These are phyloP conservation scores for Isotomurus palustris DNA, from an alignment of 2,888 invertebrate genomes.

Conservation along the genomic window DNA sequence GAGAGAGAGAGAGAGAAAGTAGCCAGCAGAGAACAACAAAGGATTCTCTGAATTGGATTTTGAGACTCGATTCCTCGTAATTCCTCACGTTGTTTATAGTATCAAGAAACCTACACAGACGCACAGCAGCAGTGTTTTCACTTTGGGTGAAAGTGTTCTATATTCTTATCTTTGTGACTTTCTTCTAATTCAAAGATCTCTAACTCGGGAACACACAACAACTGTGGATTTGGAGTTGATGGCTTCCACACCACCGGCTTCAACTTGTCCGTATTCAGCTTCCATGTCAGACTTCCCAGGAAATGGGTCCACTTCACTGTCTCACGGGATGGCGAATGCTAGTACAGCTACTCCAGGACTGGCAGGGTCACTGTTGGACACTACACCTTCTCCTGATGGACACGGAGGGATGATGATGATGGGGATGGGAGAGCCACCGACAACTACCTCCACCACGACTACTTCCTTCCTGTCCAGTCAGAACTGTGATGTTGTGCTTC, in stretches of 20 bases:
- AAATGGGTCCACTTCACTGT: background rate
- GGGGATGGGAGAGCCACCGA: constrained; percentile 12
- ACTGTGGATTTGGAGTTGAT: constrained; percentile 37
- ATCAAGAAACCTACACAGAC: too few species aligned
- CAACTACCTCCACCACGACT: background rate
- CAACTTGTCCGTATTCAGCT: constrained; percentile 5
- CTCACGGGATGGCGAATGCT: too few species aligned
- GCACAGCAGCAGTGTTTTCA: too few species aligned
- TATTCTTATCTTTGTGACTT: too few species aligned
- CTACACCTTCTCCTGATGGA: constrained; percentile 8
- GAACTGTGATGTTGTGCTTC: constrained; percentile 35
- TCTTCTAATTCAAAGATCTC: too few species aligned
- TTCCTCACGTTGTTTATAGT: too few species aligned
- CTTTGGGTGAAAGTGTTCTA: too few species aligned
- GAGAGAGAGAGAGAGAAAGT: background rate
- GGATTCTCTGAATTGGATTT: background rate
- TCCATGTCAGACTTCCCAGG: constrained; percentile 5
- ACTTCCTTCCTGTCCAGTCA: constrained; percentile 26
- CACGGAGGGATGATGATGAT: constrained; percentile 6
- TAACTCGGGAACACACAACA: constrained; percentile 37
- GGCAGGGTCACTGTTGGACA: constrained; percentile 10
- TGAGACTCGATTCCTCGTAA: too few species aligned
- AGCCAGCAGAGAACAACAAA: background rate
- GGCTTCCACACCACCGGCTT: constrained; percentile 32
- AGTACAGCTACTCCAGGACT: background rate